Conservation (phyloP, 92 coral and sea anemone species). For the Porites cylindrica region DNA sequence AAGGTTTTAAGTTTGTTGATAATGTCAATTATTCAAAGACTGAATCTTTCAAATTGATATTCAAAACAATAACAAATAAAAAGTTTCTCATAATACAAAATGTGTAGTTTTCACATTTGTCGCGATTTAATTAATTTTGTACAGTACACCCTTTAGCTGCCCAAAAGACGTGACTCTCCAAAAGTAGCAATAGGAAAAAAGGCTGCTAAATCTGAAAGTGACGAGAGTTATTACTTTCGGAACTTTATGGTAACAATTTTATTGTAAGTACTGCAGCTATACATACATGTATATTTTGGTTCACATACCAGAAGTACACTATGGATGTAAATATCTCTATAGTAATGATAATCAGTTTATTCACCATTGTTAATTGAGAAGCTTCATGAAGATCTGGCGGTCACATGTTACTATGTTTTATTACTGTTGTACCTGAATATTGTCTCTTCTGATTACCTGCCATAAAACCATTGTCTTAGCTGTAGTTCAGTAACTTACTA, state of each 20-base stretch:
- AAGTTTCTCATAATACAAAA: slow-evolving; percentile 3
- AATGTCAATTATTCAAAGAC: background rate
- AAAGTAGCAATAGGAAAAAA: no score
- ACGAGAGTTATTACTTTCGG: no score
- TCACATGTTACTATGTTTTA: slow-evolving; percentile 9
- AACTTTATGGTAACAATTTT: no score
- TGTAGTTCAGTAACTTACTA: slow-evolving; percentile 11
- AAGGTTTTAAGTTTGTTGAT: background rate
- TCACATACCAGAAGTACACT: slow-evolving; percentile 1
- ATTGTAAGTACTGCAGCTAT: no score
- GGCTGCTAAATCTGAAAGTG: no score
- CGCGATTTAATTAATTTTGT: background rate
- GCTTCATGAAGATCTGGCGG: background rate
- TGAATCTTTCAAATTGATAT: background rate
- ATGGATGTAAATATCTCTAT: background rate
- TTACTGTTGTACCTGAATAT: slow-evolving; percentile 5
- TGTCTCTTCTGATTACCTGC: slow-evolving; percentile 2
- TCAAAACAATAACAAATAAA: background rate
- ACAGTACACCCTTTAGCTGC: background rate
- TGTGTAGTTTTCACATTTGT: background rate
- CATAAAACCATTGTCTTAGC: slow-evolving; percentile 16
- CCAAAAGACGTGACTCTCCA: background rate
- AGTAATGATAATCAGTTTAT: slow-evolving; percentile 1
- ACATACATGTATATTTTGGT: background rate
- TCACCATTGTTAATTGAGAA: slow-evolving; percentile 10